Percentiles rank a stretch among this genome's conserved stretches.
phyloP scores from a whole-genome alignment of 1,140 invertebrate genomes.

The Lasaia peninsularis region DNA sequence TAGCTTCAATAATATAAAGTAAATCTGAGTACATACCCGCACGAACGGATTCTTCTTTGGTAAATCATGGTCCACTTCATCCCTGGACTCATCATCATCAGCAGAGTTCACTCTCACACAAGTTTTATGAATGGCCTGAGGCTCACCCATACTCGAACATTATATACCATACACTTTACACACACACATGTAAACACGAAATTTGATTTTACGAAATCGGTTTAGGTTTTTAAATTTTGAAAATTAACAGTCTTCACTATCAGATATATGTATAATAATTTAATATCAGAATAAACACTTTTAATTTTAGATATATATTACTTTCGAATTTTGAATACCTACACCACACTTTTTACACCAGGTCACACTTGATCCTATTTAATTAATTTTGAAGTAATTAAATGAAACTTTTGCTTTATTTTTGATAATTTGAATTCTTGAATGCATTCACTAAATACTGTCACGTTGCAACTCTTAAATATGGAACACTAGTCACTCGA shows the following conservation, averaged over 20 bases:
- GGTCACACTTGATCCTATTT: too few species aligned
- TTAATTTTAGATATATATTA: too few species aligned
- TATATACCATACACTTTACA: constrained; percentile 38
- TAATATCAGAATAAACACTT: too few species aligned
- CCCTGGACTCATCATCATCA: constrained; percentile 57
- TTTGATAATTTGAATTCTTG: too few species aligned
- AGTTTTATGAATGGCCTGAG: constrained; percentile 53
- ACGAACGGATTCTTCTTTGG: constrained; percentile 71
- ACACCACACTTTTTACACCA: too few species aligned
- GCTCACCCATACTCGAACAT: constrained; percentile 52
- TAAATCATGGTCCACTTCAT: constrained; percentile 59
- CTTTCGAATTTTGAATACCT: too few species aligned
- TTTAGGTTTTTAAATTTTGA: background rate
- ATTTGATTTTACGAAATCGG: background rate
- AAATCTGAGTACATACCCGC: constrained; percentile 43
- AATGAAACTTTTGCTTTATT: too few species aligned
- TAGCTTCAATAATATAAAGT: too few species aligned
- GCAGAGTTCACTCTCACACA: constrained; percentile 65
- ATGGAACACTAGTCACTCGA: constrained; percentile 12
- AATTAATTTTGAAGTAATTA: too few species aligned
- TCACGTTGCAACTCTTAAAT: constrained; percentile 2
- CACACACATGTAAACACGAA: constrained; percentile 14
- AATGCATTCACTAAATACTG: background rate
- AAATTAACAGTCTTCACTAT: background rate
- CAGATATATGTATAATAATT: too few species aligned